Evolutionary conservation across 2,113 vertebrate genomes (phyloP).

Genomic region (Australoheros scitulus): DNA sequence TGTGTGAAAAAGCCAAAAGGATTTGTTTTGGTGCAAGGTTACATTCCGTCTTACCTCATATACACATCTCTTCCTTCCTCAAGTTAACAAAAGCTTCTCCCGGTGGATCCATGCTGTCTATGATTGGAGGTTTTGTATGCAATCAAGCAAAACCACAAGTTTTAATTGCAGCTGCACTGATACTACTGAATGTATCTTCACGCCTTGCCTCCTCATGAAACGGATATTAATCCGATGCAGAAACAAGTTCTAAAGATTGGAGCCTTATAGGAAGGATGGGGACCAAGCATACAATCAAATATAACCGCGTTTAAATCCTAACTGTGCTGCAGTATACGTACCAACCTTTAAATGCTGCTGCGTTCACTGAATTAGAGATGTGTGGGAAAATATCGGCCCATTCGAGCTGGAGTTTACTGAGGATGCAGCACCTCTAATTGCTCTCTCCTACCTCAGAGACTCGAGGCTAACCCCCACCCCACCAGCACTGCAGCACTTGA

Average conservation of each 20-base stretch:
- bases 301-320: not conserved
- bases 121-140: not conserved
- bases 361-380: not conserved
- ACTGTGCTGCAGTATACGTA: not conserved
- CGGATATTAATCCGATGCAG: not conserved
- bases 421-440: conserved; percentile 28
- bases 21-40: not conserved
- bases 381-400: not conserved
- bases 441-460: not conserved
- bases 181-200: not conserved
- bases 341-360: not conserved
- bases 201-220: not conserved
- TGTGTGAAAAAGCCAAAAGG: not conserved
- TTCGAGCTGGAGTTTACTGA: not conserved
- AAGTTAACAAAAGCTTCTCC: not conserved
- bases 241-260: not conserved
- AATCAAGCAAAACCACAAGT: not conserved
- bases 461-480: not conserved
- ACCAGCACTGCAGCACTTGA: conserved; percentile 22
- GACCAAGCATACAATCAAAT: not conserved
- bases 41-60: not conserved
- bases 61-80: not conserved
- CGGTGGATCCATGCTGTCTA: not conserved
- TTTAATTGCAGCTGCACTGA: not conserved
- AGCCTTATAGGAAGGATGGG: not conserved